These are phyloP conservation scores for Apodemus speciosus DNA, from an alignment of 2,113 vertebrate species.

Conservation along the genomic window DNA sequence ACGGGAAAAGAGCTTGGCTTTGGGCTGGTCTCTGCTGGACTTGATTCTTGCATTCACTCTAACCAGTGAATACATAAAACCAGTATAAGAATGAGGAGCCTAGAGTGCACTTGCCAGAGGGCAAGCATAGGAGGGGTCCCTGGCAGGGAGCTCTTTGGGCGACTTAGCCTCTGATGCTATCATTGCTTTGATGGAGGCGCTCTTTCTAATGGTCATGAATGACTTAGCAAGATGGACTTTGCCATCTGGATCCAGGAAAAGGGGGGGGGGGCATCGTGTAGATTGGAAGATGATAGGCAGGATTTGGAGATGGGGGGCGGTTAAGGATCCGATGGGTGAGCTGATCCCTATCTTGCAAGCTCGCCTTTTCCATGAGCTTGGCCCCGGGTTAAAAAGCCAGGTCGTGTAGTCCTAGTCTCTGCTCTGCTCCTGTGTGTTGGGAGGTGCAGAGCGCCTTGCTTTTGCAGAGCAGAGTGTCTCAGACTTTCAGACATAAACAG, in stretches of 20 bases:
- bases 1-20: not conserved
- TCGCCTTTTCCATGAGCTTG: not conserved
- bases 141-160: not conserved
- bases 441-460: not conserved
- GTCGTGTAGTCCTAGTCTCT: not conserved
- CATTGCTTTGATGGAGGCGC: not conserved
- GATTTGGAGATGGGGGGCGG: not conserved
- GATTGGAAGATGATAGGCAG: not conserved
- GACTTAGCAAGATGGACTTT: conserved; percentile 6
- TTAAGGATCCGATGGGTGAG: not conserved
- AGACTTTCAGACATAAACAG: conserved; percentile 60
- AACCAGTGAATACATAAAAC: not conserved
- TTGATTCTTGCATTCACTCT: not conserved
- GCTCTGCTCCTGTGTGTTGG: not conserved
- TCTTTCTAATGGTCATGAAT: not conserved
- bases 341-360: not conserved
- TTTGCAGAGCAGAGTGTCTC: not conserved
- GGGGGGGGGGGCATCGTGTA: not conserved
- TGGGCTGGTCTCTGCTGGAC: not conserved
- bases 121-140: too few relatives aligned
- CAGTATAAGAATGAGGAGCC: not conserved
- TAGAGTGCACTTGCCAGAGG: not conserved
- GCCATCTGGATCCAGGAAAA: not conserved
- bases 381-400: not conserved
- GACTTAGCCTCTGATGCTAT: not conserved